These are phyloP conservation scores for Microctenopoma lineatum DNA, from an alignment of 2,797 vertebrate species.

Conservation along the genomic window DNA sequence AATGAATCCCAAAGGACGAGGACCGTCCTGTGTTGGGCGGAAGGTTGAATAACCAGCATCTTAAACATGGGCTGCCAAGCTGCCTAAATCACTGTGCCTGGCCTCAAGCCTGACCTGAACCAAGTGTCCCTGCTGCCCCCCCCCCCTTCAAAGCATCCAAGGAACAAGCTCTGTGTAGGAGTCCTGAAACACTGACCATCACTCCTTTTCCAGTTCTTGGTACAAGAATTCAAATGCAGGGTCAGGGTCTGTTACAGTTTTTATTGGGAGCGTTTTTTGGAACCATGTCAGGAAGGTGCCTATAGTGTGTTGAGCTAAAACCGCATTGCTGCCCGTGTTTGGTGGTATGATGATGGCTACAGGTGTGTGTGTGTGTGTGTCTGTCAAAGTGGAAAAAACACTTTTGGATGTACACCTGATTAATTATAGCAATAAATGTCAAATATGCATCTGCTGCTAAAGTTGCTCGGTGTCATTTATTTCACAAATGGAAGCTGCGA, in stretches of 20 bases:
- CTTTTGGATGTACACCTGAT: constrained; percentile 74
- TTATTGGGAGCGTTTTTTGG: constrained; percentile 36
- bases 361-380: constrained; percentile 69
- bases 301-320: constrained; percentile 55
- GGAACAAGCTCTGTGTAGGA: constrained; percentile 44
- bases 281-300: constrained; percentile 36
- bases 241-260: constrained; percentile 60
- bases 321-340: constrained; percentile 68
- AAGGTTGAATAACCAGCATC: constrained; percentile 58
- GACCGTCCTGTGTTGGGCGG: constrained; percentile 63
- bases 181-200: constrained; percentile 53
- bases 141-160: constrained; percentile 49
- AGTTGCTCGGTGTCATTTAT: constrained; percentile 37
- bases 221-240: constrained; percentile 46
- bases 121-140: constrained; percentile 45
- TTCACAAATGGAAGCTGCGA: constrained; percentile 1
- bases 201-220: constrained; percentile 60
- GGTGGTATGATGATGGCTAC: constrained; percentile 67
- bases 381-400: constrained; percentile 58
- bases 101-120: constrained; percentile 64
- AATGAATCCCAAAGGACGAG: constrained; percentile 73
- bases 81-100: constrained; percentile 86
- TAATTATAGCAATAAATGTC: constrained; percentile 87
- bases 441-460: constrained; percentile 85
- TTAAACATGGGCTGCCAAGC: constrained; percentile 72